Base-by-base conservation (phyloP, 2,888 invertebrate genomes). In the Diarsia mendica region DNA sequence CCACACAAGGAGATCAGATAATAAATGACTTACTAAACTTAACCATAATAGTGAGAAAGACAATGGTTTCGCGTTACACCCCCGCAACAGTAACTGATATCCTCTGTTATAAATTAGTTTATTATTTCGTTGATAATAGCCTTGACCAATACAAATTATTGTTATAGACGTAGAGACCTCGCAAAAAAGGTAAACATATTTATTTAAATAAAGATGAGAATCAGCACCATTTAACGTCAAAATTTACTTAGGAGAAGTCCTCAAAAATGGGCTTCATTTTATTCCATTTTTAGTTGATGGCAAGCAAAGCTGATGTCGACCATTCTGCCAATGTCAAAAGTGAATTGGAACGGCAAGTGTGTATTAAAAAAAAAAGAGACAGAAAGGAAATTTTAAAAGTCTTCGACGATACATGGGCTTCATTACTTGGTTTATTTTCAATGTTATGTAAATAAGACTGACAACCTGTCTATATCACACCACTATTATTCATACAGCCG, bases 61-160 rank as follows among this genome's bases (percentile, higher is more conserved):
- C 85, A 86, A 86, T 80, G 64, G 75, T n/a, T 53, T 33, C 13
- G 5, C 48, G 64, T 76, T 63, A 83, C 82, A 73, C 83, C 86
- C 61, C 79, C 82, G 70, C 79, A 83, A n/a, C n/a, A n/a, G n/a
- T n/a, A n/a, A 20, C 48, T 48, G 48, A 68, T 68, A 39, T 58
- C 28, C 11, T 68, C 66, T 67, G 63, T 72, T 48, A 72, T 70
- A 82, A 84, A 82, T 76, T 77, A 77, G 69, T 75, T 44, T 28
- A 28, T 33, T 61, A 70, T 76, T 53, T 49, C 33, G 39, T 33
- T 23, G 18, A 33, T 28, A 48, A 48, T 49, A 53, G 53, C 61
- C 71, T 75, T 75, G 68, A 72, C 71, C 61, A 68, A 28, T 51
- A 49, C 3, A 60, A 39, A 48, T 28, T 28, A 18, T 60, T 58